A percentile compares a stretch with the other conserved stretches of the same genome.
Conservation (phyloP, 2,113 vertebrate species). For the Anhinga anhinga region DNA sequence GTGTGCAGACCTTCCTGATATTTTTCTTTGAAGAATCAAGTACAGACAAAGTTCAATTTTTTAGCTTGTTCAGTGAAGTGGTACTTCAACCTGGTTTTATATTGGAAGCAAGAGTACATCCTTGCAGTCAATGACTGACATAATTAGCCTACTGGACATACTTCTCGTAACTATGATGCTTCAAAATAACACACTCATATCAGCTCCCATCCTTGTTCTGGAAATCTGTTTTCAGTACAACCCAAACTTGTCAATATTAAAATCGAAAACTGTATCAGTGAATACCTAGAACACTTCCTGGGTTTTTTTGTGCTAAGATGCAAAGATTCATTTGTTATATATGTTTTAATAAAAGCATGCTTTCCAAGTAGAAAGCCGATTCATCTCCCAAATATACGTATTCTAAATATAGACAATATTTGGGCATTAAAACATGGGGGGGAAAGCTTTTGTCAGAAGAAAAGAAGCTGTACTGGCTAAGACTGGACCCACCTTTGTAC, state of each 20-base stretch:
- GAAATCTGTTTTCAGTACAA: background rate
- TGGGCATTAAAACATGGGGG: background rate
- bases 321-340: background rate
- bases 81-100: background rate
- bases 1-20: background rate
- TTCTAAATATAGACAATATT: background rate
- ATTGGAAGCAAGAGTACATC: background rate
- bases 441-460: background rate
- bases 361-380: background rate
- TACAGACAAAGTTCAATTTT: background rate
- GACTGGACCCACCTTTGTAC: background rate
- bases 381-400: background rate
- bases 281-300: background rate
- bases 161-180: background rate
- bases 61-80: too few species aligned
- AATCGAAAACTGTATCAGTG: background rate
- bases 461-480: background rate
- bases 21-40: background rate
- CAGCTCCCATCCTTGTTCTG: background rate
- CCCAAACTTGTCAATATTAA: background rate
- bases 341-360: background rate
- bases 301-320: background rate
- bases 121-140: background rate
- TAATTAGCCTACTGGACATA: background rate
- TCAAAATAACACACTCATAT: background rate